phyloP scores from a whole-genome alignment of 1,140 invertebrate species.

The Anoplophora glabripennis region DNA sequence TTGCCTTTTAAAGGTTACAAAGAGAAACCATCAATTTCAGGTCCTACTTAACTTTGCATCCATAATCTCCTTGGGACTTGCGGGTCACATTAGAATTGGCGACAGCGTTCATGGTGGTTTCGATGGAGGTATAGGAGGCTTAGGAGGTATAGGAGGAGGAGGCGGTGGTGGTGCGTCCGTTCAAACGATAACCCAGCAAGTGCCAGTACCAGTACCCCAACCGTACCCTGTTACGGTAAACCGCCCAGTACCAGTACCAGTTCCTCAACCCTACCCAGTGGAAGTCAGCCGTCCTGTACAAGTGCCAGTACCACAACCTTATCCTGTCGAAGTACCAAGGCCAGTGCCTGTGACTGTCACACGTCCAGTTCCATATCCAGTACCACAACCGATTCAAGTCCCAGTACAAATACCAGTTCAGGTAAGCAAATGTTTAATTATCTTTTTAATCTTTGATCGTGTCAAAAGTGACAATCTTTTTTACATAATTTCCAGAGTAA shows the following conservation, averaged over 20 bases:
- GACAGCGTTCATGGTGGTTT: conserved; percentile 3
- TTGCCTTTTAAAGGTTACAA: too few relatives aligned
- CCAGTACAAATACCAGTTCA: conserved; percentile 10
- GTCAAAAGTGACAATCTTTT: too few relatives aligned
- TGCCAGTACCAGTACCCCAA: conserved; percentile 15
- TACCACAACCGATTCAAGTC: conserved; percentile 12
- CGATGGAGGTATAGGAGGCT: conserved; percentile 8
- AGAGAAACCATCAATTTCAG: background rate
- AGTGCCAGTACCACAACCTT: conserved; percentile 36
- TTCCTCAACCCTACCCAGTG: conserved; percentile 15
- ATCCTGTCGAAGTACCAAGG: conserved; percentile 18
- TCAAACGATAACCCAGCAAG: conserved; percentile 7
- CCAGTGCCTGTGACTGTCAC: conserved; percentile 16
- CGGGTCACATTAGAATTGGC: background rate
- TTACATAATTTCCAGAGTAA: too few relatives aligned
- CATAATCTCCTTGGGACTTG: background rate
- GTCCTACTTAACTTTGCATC: background rate
- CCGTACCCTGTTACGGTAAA: conserved; percentile 14
- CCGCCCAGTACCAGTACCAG: conserved; percentile 15
- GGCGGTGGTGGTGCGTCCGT: conserved; percentile 3
- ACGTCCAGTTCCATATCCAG: conserved; percentile 11
- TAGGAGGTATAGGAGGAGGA: background rate
- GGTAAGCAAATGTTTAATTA: background rate
- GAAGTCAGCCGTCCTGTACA: conserved; percentile 40
- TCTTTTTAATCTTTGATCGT: too few relatives aligned